phyloP scores from a whole-genome alignment of 2,888 invertebrate genomes.

The Kryphioiulus occultus region DNA sequence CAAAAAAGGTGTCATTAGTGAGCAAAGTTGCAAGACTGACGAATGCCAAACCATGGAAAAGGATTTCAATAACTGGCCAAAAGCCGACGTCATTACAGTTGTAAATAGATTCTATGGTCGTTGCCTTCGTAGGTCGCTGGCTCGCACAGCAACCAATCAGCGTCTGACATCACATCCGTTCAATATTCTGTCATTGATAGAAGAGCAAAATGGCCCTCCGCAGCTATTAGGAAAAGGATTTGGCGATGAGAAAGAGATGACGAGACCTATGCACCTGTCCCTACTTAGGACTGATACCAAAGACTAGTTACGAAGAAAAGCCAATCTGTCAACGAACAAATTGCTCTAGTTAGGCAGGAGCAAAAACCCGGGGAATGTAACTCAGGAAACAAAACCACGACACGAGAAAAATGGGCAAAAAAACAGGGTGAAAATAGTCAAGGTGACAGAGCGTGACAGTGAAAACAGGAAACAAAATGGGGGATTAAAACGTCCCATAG shows the following conservation, averaged over 20 bases:
- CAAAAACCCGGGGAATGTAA: background rate
- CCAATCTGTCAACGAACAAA: conserved; percentile 25
- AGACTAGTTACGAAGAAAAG: background rate
- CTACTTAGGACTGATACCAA: background rate
- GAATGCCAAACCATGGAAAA: too few relatives aligned
- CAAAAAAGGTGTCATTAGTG: too few relatives aligned
- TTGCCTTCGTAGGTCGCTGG: too few relatives aligned
- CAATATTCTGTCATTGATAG: background rate
- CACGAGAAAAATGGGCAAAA: background rate
- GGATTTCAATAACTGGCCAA: too few relatives aligned
- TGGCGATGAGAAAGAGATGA: background rate
- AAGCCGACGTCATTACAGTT: too few relatives aligned
- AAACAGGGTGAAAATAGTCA: background rate
- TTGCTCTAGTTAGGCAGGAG: background rate
- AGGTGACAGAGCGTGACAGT: conserved; percentile 3
- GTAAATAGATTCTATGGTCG: too few relatives aligned
- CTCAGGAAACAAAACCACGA: background rate
- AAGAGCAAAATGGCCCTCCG: background rate
- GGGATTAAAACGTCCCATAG: background rate
- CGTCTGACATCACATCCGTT: background rate
- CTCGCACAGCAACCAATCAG: background rate
- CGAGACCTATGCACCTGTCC: background rate
- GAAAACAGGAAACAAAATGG: background rate
- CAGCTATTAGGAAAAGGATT: background rate
- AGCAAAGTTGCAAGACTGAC: too few relatives aligned